Conservation (phyloP, 2,113 vertebrate species). For the Polypterus senegalus region DNA sequence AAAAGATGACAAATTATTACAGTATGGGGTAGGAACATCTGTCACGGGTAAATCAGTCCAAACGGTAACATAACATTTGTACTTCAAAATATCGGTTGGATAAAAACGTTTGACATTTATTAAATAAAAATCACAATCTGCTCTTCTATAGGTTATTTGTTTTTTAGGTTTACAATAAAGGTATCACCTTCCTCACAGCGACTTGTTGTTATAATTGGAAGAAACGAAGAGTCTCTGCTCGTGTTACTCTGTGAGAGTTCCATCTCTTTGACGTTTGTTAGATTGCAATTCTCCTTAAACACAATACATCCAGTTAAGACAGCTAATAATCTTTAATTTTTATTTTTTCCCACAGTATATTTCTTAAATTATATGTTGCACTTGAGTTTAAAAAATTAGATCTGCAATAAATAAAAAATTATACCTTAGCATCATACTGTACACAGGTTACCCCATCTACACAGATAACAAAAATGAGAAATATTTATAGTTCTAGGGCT, state of each 20-base stretch:
- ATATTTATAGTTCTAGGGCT: constrained; percentile 52
- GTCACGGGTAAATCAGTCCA: no score
- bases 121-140: no score
- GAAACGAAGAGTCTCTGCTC: no score
- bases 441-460: constrained; percentile 61
- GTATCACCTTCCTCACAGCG: no score
- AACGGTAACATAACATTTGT: no score
- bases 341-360: constrained; percentile 38
- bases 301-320: constrained; percentile 42
- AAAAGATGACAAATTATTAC: no score
- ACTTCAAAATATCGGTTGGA: no score
- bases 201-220: no score
- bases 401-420: constrained; percentile 59
- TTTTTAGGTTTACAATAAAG: no score
- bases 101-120: no score
- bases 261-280: constrained; percentile 58
- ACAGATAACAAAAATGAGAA: constrained; percentile 54
- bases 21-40: no score
- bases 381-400: constrained; percentile 62
- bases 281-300: constrained; percentile 47
- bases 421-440: constrained; percentile 55
- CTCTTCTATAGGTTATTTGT: no score
- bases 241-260: constrained; percentile 35
- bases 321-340: constrained; percentile 29
- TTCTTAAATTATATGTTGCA: constrained; percentile 50